Base-by-base conservation (phyloP, 2,888 invertebrate species). In the Sinhomidia bicolor region DNA sequence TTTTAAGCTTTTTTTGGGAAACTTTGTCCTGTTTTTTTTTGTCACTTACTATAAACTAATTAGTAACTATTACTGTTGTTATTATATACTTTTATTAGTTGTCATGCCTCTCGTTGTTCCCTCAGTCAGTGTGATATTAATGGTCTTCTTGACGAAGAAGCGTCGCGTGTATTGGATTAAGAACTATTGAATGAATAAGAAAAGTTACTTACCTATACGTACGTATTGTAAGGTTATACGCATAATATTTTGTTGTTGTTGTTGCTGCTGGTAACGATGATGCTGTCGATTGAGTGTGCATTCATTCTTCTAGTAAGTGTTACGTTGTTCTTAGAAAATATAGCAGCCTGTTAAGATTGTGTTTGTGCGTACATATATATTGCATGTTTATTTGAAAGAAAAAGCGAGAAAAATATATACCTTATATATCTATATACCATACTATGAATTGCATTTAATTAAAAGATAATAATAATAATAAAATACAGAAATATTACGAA, bases 61-160 rank as follows among this genome's bases (percentile, higher is more conserved):
- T 76, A 17, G 32, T 17, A 26, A 23, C 54, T 17, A 10, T 79
- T 20, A 36, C 12, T 32, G 5, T 60, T 54, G 20, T 60, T 57
- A 62, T 32, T 6, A 60, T 26, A 51, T 57, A 54, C 41, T 20
- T 68, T 57, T 57, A 26, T 83, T 71, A 14, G 12, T 32, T 41
- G 23, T 71, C 44, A 71, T 44, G 71, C 78, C 29, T 32, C 44
- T 83, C n/a, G 41, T 79, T 71, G 74, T 41, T 76, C 62, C 84
- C 62, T 76, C 60, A 84, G 84, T 84, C 84, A 84, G 84, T 84
- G 84, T 84, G 84, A 84, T 84, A 82, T 65, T 82, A 82, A 68
- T 57, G 47, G 26, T 82, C 82, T 76, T 83, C 83, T 83, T 57
- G 36, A 12, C 23, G 83, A 36, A 79, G 76, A 36, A 82, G 36